These are phyloP conservation scores for Echinops telfairi DNA, from an alignment of 2,113 vertebrate genomes.

Conservation along the genomic window DNA sequence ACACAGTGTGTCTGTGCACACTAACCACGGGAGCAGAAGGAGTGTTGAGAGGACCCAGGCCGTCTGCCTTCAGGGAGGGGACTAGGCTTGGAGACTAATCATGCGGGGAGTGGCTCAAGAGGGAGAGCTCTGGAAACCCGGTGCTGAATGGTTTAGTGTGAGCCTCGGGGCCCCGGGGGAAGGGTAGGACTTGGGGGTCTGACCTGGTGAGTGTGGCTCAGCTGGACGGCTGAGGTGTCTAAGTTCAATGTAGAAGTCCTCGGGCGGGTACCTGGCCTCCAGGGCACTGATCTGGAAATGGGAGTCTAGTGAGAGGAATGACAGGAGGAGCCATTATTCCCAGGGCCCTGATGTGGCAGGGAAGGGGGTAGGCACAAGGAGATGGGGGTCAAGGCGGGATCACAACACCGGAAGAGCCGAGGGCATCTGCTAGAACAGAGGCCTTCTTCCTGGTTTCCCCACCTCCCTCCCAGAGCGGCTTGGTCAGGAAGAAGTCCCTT, in stretches of 20 bases:
- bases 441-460: neutral
- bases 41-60: neutral
- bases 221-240: slow-evolving; percentile 79
- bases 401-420: neutral
- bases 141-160: neutral
- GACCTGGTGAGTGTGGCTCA: slow-evolving; percentile 82
- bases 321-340: slow-evolving; percentile 84
- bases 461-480: neutral
- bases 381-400: neutral
- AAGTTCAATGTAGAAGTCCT: slow-evolving; percentile 86
- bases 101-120: neutral
- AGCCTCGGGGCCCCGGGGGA: neutral
- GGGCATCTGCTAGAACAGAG: neutral
- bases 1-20: neutral
- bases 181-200: slow-evolving; percentile 68
- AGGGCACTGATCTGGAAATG: slow-evolving; percentile 86
- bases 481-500: neutral
- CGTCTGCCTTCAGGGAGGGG: neutral
- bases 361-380: neutral
- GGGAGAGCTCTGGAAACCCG: neutral
- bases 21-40: neutral
- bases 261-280: slow-evolving; percentile 83
- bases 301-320: slow-evolving; percentile 86
- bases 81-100: neutral
- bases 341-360: slow-evolving; percentile 56